Base-by-base conservation (phyloP, 2,888 invertebrate species). In the Nomada fabriciana region DNA sequence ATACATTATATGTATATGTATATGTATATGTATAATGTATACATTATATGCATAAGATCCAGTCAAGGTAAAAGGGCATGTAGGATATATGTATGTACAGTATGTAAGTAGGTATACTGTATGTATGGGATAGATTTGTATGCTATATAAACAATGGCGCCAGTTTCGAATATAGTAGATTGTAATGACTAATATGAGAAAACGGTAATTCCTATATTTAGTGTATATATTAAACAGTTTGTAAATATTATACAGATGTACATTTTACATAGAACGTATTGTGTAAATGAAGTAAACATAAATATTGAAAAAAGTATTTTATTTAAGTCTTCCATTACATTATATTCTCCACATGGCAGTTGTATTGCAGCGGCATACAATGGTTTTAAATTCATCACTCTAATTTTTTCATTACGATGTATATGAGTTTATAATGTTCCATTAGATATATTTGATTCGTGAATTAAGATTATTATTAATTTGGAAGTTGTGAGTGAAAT, bases 271-370 rank as follows among this genome's bases (percentile, higher is more conserved):
- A 29, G 9, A 1, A 18, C 15, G 29, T 25, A 23, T 15, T 15
- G 29, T 57, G 15, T 23, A n/a, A 42, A 23, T 25, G 42, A 9
- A 11, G 1, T 43, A 72, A 53, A 53, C 23, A 47, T 13, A 70
- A 70, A 53, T 88, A 83, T 80, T 88, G 83, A 74, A 88, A 88
- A 88, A 88, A 82, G 83, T 88, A 88, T 80, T 88, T 88, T 88
- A 88, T 88, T 88, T 72, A 77, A 71, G 85, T 76, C 25, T 36
- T 73, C 75, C 64, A 64, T 82, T 87, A 87, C 85, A 87, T 87
- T 85, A 79, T 73, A 83, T 73, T 83, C 76, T 83, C 72, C 85
- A 80, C 72, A 87, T 83, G 83, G 84, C 87, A 89, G 74, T 85
- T 87, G 83, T 82, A 87, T 85, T 87, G 83, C 82, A 87, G 78